A percentile compares a stretch with the other conserved stretches of the same genome.
phyloP scores from a whole-genome alignment of 2,113 vertebrate genomes.

The Hippocampus zosterae region DNA sequence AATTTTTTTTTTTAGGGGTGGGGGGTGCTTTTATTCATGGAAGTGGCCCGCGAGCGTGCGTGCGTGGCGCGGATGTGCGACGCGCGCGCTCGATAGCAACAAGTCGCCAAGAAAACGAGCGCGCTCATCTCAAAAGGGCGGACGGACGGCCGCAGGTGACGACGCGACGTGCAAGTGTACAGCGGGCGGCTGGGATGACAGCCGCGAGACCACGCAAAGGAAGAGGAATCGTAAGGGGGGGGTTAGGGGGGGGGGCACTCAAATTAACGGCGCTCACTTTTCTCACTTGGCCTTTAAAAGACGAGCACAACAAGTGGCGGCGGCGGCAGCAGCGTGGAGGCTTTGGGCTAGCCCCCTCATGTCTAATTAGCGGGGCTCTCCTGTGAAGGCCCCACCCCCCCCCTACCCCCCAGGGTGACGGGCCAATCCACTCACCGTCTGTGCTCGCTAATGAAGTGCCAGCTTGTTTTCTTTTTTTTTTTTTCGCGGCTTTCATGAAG shows the following conservation, averaged over 20 bases:
- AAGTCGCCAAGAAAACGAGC: no score
- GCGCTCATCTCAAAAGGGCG: neutral
- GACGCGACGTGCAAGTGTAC: constrained; percentile 66
- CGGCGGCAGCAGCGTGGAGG: constrained; percentile 54
- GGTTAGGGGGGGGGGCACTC: constrained; percentile 5
- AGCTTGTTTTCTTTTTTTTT: constrained; percentile 35
- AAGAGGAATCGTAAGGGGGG: neutral
- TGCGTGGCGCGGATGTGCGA: no score
- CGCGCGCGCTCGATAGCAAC: no score
- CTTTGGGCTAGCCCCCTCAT: constrained; percentile 59
- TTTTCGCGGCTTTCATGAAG: constrained; percentile 1
- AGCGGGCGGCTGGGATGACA: constrained; percentile 51
- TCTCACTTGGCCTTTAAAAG: constrained; percentile 75
- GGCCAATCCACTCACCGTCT: constrained; percentile 68
- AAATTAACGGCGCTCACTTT: constrained; percentile 57
- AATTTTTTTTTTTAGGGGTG: no score
- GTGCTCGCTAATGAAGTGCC: constrained; percentile 72
- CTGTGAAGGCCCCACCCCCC: constrained; percentile 45
- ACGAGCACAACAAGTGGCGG: constrained; percentile 76
- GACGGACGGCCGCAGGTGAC: constrained; percentile 61
- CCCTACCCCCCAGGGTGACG: constrained; percentile 35
- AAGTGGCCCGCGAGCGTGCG: no score
- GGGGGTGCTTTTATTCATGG: no score
- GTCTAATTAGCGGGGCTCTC: constrained; percentile 72
- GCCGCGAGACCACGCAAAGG: constrained; percentile 4